A percentile compares a stretch with the other conserved stretches of the same genome.
Evolutionary conservation across 2,113 vertebrate genomes (phyloP).

Genomic region (Tenrec ecaudatus): DNA sequence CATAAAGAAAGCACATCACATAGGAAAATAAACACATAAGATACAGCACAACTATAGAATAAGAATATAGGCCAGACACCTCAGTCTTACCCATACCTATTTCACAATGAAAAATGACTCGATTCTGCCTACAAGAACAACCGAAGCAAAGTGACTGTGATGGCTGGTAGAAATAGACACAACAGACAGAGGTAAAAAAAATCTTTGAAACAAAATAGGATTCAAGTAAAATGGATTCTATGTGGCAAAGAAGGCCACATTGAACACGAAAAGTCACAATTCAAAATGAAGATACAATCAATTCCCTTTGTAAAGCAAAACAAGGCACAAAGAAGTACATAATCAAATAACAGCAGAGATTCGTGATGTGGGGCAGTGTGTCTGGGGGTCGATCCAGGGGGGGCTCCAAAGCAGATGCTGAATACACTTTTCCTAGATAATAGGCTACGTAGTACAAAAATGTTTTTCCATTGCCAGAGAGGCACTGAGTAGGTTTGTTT

Average conservation of each 20-base stretch:
- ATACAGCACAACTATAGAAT: too few species aligned
- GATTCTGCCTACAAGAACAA: not conserved
- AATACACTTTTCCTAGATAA: too few species aligned
- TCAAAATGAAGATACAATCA: slow-evolving; percentile 5
- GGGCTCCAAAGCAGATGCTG: too few species aligned
- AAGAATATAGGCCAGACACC: too few species aligned
- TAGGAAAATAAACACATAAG: too few species aligned
- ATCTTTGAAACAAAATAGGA: not conserved
- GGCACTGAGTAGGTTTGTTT: too few species aligned
- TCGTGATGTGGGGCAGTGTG: not conserved
- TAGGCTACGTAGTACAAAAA: too few species aligned
- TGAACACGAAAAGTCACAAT: not conserved
- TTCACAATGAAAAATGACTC: not conserved
- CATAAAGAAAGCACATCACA: too few species aligned
- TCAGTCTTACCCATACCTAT: not conserved
- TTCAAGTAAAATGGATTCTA: not conserved
- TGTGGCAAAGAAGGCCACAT: not conserved
- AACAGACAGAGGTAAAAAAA: not conserved
- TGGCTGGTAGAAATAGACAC: not conserved
- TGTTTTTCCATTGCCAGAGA: too few species aligned
- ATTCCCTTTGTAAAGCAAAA: not conserved
- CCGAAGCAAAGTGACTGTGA: not conserved
- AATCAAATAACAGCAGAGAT: slow-evolving; percentile 14
- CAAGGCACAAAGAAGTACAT: not conserved
- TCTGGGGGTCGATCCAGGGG: too few species aligned